Evolutionary conservation across 2,113 vertebrate genomes (phyloP), one percentile per base, ranked within the genome.

Genomic region (Fulmarus glacialis): DNA sequence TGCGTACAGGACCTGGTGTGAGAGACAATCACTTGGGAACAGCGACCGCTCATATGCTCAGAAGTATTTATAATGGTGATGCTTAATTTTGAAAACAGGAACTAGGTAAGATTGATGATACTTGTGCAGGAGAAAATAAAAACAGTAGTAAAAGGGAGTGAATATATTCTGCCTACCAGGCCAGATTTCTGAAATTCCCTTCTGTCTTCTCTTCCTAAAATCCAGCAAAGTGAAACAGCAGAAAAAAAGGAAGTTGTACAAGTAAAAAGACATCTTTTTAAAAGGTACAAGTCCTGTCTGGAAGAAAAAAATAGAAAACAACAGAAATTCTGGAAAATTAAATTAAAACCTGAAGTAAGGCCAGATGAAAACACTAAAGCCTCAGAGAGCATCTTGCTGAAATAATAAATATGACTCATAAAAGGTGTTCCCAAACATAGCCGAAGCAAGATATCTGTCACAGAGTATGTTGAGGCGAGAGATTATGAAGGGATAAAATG

Each of bases 21-120:
- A 73, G 71, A 72, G 16, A 12, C 1, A 9, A 8, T 34, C 34
- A 3, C 23, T 30, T 24, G 9, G 6, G 18, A 68, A 12, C 2
- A 59, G 18, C 26, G 9, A 7, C 17, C 30, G 3, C 30, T 52
- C 14, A 8, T 22, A 2, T 5, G 24, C 8, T 18, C 4, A 1
- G 9, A 60, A 34, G 5, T 56, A 11, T 70, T 71, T 71, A 7
- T 22, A 74, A 45, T 3, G 19, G 15, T 11, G 16, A 29, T 52
- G 27, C 4, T 78, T 74, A 12, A 32, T 91, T 62, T 81, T 93
- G 38, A 9, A 52, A 77, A 6, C 11, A 81, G 36, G 22, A 55
- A 32, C 6, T 6, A 40, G 26, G 12, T 36, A 56, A 84, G 20
- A 24, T 0, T 40, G 22, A 40, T 13, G 9, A 15, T 50, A 53